A percentile compares a stretch with the other conserved stretches of the same genome.
phyloP scores from a whole-genome alignment of 2,797 vertebrate species.

The Hippoglossus hippoglossus region DNA sequence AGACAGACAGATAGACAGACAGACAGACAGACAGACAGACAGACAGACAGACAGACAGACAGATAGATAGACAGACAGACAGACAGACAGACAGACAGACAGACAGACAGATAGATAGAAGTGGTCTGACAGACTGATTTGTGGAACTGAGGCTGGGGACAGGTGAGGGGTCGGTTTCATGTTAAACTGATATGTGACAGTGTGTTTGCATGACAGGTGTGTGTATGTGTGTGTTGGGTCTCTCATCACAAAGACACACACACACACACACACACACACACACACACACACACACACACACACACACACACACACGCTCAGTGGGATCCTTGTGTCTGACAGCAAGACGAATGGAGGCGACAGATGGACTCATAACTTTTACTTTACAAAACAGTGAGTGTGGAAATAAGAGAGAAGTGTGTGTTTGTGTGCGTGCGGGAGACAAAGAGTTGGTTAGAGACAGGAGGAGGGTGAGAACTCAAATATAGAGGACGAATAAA shows the following conservation, averaged over 20 bases:
- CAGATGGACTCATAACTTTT: slow-evolving; percentile 66
- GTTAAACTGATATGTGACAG: slow-evolving; percentile 22
- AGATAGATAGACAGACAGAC: too few species aligned
- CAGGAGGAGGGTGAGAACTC: background rate
- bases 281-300: slow-evolving; percentile 4
- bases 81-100: background rate
- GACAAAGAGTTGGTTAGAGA: background rate
- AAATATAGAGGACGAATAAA: background rate
- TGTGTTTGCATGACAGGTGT: slow-evolving; percentile 62
- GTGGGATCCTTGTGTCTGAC: slow-evolving; percentile 48
- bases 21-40: too few species aligned
- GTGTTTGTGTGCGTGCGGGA: slow-evolving; percentile 5
- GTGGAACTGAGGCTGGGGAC: slow-evolving; percentile 38
- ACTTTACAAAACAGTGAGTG: slow-evolving; percentile 37
- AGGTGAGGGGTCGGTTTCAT: slow-evolving; percentile 47
- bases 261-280: slow-evolving; percentile 13
- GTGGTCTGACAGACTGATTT: slow-evolving; percentile 32
- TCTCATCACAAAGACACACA: slow-evolving; percentile 13
- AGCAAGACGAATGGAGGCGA: slow-evolving; percentile 58
- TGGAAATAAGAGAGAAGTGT: background rate
- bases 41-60: background rate
- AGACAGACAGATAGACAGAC: background rate
- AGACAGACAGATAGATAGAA: background rate
- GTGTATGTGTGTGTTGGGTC: slow-evolving; percentile 31
- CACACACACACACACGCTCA: slow-evolving; percentile 26